Conservation (phyloP, 2,113 vertebrate genomes). For the Alethe diademata region DNA sequence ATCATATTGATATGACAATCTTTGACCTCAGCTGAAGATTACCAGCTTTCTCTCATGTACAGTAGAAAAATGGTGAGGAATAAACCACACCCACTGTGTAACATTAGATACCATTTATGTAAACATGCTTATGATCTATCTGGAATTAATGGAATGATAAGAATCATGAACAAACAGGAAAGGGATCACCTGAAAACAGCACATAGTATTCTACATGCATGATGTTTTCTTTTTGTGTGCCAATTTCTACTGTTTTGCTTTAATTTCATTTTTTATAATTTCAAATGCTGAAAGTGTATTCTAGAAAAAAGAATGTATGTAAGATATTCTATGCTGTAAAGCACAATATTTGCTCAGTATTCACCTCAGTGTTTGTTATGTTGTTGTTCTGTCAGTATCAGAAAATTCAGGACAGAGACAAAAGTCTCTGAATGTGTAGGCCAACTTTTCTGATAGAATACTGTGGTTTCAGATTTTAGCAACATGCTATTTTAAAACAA, state of each 20-base stretch:
- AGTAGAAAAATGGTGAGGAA: not conserved
- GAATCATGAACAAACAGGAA: not conserved
- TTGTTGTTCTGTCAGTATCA: not conserved
- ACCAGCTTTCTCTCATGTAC: constrained; percentile 43
- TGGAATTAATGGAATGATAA: not conserved
- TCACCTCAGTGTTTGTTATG: not conserved
- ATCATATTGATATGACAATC: constrained; percentile 72
- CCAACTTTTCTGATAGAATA: not conserved
- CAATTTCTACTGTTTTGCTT: not conserved
- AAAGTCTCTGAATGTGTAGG: not conserved
- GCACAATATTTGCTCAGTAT: constrained; percentile 6
- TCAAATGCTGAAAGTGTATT: not conserved
- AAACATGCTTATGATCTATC: constrained; percentile 2
- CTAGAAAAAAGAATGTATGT: constrained; percentile 8
- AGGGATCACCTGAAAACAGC: not conserved
- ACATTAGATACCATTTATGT: not conserved
- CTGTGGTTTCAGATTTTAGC: constrained; percentile 30
- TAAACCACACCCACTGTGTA: not conserved
- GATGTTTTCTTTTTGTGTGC: constrained; percentile 1
- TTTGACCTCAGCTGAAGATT: constrained; percentile 58
- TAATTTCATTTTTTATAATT: not conserved
- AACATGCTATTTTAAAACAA: constrained; percentile 25
- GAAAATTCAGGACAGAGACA: not conserved
- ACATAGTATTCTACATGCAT: not conserved
- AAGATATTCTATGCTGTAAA: constrained; percentile 23